Evolutionary conservation across 2,797 vertebrate genomes (phyloP).

Genomic region (Hippocampus kuda): DNA sequence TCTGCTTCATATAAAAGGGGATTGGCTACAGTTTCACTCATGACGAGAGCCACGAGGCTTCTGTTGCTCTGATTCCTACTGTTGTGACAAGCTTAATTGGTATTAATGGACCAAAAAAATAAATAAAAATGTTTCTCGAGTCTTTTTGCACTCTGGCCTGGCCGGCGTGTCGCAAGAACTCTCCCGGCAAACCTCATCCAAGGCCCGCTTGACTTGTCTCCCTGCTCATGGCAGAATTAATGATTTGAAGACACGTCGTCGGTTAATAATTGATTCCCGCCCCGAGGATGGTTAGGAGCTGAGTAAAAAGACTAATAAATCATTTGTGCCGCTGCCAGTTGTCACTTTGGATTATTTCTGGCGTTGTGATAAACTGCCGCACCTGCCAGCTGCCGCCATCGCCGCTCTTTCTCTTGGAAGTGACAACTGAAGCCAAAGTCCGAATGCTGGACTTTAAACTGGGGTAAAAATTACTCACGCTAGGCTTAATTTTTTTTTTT

Average conservation of each 20-base stretch:
- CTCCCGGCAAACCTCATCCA: slow-evolving; percentile 46
- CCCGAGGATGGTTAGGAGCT: slow-evolving; percentile 94
- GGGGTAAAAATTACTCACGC: not conserved
- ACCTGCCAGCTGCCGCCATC: slow-evolving; percentile 82
- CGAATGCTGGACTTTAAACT: slow-evolving; percentile 45
- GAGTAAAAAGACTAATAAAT: slow-evolving; percentile 99
- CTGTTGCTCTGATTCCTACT: not conserved
- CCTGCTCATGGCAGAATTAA: slow-evolving; percentile 93
- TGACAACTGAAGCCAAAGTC: slow-evolving; percentile 79
- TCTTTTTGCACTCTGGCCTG: not conserved
- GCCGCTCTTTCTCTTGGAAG: slow-evolving; percentile 75
- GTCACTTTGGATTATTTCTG: slow-evolving; percentile 99
- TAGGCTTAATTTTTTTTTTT: too few species aligned
- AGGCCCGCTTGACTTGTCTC: slow-evolving; percentile 71
- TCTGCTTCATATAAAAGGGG: too few species aligned
- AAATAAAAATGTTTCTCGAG: not conserved
- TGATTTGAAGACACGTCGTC: slow-evolving; percentile 98
- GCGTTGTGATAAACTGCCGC: slow-evolving; percentile 94
- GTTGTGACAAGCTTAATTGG: slow-evolving; percentile 1
- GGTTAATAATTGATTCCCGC: slow-evolving; percentile 99
- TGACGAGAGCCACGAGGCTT: not conserved
- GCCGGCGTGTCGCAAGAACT: slow-evolving; percentile 33
- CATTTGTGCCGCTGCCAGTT: slow-evolving; percentile 98
- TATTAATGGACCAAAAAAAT: not conserved
- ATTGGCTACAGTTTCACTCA: too few species aligned